Base-by-base conservation (phyloP, 2,113 vertebrate genomes). In the Vombatus ursinus region DNA sequence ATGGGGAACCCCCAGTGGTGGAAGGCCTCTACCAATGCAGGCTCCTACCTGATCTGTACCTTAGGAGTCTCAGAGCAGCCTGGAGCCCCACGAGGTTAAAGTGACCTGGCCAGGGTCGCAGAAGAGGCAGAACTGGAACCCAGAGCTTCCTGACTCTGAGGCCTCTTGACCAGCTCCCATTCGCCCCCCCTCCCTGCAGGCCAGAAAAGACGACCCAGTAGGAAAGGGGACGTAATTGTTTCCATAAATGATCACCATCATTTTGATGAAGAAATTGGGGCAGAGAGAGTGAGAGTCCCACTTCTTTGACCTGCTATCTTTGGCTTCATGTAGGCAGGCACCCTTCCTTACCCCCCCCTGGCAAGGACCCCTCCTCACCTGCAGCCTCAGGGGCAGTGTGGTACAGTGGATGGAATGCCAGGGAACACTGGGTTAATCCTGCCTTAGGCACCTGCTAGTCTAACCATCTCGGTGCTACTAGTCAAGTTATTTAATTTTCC, bases 111-210 rank as follows among this genome's bases (percentile, higher is more conserved):
- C 68, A 84, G 68, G n/a, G 19, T 84, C n/a, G 22, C n/a, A 68
- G 61, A 16, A 37, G 31, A 37, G 31, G 61, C 61, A 22, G 68
- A 16, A 8, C 26, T 61, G 26, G 57, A 11, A 31, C 2, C 10
- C 28, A 31, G 26, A 2, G 0, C 37, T n/a, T 16, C 12, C 31
- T 68, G 10, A 37, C 57, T 57, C 54, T 52, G 52, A 52, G 52
- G 4, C 3, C 52, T 52, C 52, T 23, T 0, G 0, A 52, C 52
- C 11, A 61, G 16, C 8, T 3, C 26, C 12, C 1, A 2, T 1
- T 2, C 37, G 1, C 61, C 37, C 7, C 16, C 68, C 12, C 31
- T 6, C 31, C 57, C 14, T 19, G 61, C 37, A n/a, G 37, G 37
- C 37, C 61, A 77, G 28, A 12, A 37, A 68, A 77, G 61, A 77